Percentiles rank a stretch among this genome's conserved stretches.
phyloP scores from a whole-genome alignment of 1,140 invertebrate genomes.

The Drosophila kepulauana region DNA sequence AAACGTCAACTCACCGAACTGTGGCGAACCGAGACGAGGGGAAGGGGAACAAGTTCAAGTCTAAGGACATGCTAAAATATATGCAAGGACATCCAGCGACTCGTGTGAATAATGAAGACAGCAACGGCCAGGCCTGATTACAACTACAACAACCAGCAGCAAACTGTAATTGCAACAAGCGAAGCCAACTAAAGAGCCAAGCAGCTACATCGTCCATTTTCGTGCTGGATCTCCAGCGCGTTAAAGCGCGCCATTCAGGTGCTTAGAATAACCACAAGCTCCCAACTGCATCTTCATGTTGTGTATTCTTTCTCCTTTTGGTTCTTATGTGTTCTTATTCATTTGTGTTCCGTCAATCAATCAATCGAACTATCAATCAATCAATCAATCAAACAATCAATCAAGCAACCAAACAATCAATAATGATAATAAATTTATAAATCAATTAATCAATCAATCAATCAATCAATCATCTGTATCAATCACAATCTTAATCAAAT shows the following conservation, averaged over 20 bases:
- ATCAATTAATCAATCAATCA: conserved; percentile 2
- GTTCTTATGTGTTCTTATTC: conserved; percentile 6
- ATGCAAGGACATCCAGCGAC: conserved; percentile 22
- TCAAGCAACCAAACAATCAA: background rate
- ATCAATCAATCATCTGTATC: conserved; percentile 7
- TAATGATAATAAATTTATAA: too few relatives aligned
- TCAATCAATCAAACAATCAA: background rate
- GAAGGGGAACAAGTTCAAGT: conserved; percentile 68
- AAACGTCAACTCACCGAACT: conserved; percentile 50
- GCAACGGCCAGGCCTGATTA: conserved; percentile 47
- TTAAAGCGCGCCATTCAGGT: conserved; percentile 71
- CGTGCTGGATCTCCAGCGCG: conserved; percentile 69
- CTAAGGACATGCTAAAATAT: conserved; percentile 62
- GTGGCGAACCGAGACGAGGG: conserved; percentile 11
- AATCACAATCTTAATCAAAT: background rate
- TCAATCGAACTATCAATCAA: conserved; percentile 2
- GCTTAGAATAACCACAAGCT: conserved; percentile 27
- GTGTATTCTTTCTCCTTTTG: conserved; percentile 25
- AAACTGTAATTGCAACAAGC: conserved; percentile 1
- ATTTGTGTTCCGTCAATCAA: conserved; percentile 14
- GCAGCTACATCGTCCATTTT: background rate
- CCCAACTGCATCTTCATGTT: conserved; percentile 7
- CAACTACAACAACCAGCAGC: conserved; percentile 26
- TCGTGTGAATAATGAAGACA: conserved; percentile 43
- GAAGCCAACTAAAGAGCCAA: background rate